Conservation (phyloP, 2,888 invertebrate genomes). For the Lathronympha strigana region DNA sequence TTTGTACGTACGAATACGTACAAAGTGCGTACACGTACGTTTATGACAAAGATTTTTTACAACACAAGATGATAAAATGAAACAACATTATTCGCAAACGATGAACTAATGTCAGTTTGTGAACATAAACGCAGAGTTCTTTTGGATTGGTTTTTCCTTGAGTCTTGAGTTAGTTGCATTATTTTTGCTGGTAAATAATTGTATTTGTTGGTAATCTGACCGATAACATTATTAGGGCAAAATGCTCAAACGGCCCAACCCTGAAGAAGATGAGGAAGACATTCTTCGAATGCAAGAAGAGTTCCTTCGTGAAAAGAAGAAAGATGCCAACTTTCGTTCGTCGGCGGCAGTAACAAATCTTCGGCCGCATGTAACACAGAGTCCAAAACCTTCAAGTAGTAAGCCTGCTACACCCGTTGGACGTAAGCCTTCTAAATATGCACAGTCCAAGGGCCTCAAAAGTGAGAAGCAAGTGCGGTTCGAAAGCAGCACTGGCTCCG, state of each 20-base stretch:
- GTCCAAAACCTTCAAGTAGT: slow-evolving; percentile 39
- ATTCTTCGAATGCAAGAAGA: slow-evolving; percentile 89
- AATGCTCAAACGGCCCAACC: slow-evolving; percentile 88
- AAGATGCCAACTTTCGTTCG: slow-evolving; percentile 82
- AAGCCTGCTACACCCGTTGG: slow-evolving; percentile 31
- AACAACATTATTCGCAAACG: slow-evolving; percentile 4
- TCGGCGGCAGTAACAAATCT: slow-evolving; percentile 85
- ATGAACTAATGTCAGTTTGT: slow-evolving; percentile 1
- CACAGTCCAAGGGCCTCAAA: slow-evolving; percentile 67
- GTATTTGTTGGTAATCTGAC: not conserved
- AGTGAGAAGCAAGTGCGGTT: slow-evolving; percentile 70
- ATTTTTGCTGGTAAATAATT: not conserved
- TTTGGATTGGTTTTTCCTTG: too few relatives aligned
- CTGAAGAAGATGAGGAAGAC: slow-evolving; percentile 89
- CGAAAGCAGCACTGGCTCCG: slow-evolving; percentile 49
- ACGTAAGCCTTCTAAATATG: slow-evolving; percentile 74
- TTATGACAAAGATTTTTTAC: too few relatives aligned
- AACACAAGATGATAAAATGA: too few relatives aligned
- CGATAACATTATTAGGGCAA: not conserved
- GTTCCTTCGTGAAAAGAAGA: slow-evolving; percentile 83
- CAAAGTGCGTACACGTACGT: too few relatives aligned
- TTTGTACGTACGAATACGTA: too few relatives aligned
- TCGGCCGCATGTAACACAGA: slow-evolving; percentile 58
- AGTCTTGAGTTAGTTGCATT: too few relatives aligned
- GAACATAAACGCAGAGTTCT: slow-evolving; percentile 6